Percentiles rank a stretch among this genome's conserved stretches.
Evolutionary conservation across 2,797 vertebrate species (phyloP).

Genomic region (Tokudaia tokunoshimensis): DNA sequence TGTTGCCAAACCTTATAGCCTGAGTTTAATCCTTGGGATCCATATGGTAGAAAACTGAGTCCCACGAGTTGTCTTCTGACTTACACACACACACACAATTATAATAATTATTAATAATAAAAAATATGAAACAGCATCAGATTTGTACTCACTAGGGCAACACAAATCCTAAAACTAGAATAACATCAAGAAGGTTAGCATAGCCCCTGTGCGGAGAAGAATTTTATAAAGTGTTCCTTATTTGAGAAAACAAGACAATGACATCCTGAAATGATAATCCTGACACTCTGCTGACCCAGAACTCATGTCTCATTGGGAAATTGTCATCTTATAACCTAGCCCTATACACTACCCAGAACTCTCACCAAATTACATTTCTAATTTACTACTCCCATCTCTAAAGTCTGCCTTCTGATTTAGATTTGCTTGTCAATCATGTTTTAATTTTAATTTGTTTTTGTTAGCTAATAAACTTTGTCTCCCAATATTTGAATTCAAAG

Average conservation of each 20-base stretch:
- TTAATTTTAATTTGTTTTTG: conserved; percentile 51
- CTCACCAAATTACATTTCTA: not conserved
- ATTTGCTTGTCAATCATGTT: not conserved
- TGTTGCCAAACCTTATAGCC: not conserved
- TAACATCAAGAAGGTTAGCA: not conserved
- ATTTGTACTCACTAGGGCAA: not conserved
- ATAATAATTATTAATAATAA: not conserved
- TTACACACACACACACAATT: not conserved
- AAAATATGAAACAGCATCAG: not conserved
- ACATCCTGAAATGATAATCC: not conserved
- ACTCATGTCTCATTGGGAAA: not conserved
- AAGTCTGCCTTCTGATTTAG: not conserved
- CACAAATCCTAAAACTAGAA: not conserved
- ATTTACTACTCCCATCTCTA: not conserved
- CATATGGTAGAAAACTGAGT: not conserved
- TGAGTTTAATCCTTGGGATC: not conserved
- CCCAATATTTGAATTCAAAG: conserved; percentile 32
- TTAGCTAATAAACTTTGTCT: not conserved
- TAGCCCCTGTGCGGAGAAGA: not conserved
- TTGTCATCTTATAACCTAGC: not conserved
- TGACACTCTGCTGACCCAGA: not conserved
- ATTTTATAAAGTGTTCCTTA: not conserved
- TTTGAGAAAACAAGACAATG: not conserved
- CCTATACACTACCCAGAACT: not conserved
- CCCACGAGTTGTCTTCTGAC: not conserved